phyloP scores from a whole-genome alignment of 2,888 invertebrate genomes.

The Lepidocyrtinus sp. region DNA sequence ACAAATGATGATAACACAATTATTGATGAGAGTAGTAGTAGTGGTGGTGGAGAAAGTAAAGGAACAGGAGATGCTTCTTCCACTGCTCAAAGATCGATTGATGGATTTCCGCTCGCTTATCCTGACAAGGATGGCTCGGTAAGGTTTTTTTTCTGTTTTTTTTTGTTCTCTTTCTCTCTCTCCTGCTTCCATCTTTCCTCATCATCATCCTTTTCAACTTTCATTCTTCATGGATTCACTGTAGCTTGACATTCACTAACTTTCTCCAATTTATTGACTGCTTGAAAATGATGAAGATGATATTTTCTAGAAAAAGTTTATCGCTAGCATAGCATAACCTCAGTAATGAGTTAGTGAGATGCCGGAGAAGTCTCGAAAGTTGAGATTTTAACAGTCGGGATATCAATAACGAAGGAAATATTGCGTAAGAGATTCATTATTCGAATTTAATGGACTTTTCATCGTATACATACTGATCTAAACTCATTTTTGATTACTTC shows the following conservation, averaged over 20 bases:
- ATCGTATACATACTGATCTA: slow-evolving; percentile 10
- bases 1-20: slow-evolving; percentile 70
- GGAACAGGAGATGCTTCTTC: slow-evolving; percentile 47
- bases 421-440: slow-evolving; percentile 10
- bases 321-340: slow-evolving; percentile 23
- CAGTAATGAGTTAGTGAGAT: too few species aligned
- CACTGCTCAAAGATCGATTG: slow-evolving; percentile 68
- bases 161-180: not conserved
- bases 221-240: not conserved
- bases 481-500: too few species aligned
- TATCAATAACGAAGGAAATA: slow-evolving; percentile 1
- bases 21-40: slow-evolving; percentile 67
- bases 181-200: not conserved
- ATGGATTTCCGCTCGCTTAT: slow-evolving; percentile 68
- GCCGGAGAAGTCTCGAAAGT: too few species aligned
- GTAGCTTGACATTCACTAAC: slow-evolving; percentile 54
- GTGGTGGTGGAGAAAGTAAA: slow-evolving; percentile 37
- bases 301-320: slow-evolving; percentile 37
- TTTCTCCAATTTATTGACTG: slow-evolving; percentile 48
- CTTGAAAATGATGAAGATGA: slow-evolving; percentile 35
- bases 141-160: slow-evolving; percentile 17
- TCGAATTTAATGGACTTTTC: slow-evolving; percentile 32
- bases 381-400: not conserved
- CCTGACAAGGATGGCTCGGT: slow-evolving; percentile 55
- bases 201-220: not conserved